Evolutionary conservation across 2,888 invertebrate species (phyloP), one percentile per base, ranked within the genome.

Genomic region (Tinea semifulvella): DNA sequence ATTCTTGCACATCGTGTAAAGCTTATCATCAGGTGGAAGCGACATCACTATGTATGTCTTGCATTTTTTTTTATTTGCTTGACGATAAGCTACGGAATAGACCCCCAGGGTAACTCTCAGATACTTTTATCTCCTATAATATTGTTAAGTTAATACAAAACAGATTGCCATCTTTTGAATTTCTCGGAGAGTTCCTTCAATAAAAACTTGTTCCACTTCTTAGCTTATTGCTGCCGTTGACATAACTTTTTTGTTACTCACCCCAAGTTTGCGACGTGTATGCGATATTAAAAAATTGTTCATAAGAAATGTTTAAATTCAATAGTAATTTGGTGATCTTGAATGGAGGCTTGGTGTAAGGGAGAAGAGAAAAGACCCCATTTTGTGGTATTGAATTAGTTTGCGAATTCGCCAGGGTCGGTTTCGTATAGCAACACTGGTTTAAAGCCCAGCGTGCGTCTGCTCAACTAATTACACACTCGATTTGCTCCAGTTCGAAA

Each of bases 321-420:
- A 77, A 77, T 74, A 71, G 77, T 72, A 71, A 77, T 77, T 76
- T 76, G 27, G 42, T 44, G 44, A 36, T 63, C 67, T 53, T 65
- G 68, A 71, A 67, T 64, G 63, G 64, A 65, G n/a, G n/a, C n/a
- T n/a, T n/a, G n/a, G n/a, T n/a, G 74, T 74, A 70, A 62, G 71
- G 28, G 31, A 11, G 27, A 27, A 63, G 67, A 63, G 68, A 69
- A 71, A 73, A 67, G 68, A 69, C 68, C 74, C 73, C 70, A 68
- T 73, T 75, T 70, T 75, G 77, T 70, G 76, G 77, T 77, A 71
- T 70, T 73, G 72, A 75, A 76, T 48, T 71, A 71, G 73, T 65
- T 68, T 65, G 76, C 76, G 65, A 77, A 74, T 75, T 72, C 68
- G 63, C 64, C 65, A 60, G 65, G 63, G 64, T 67, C 65, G 62